Base-by-base conservation (phyloP, 2,113 vertebrate species). In the Corydoras maculifer region DNA sequence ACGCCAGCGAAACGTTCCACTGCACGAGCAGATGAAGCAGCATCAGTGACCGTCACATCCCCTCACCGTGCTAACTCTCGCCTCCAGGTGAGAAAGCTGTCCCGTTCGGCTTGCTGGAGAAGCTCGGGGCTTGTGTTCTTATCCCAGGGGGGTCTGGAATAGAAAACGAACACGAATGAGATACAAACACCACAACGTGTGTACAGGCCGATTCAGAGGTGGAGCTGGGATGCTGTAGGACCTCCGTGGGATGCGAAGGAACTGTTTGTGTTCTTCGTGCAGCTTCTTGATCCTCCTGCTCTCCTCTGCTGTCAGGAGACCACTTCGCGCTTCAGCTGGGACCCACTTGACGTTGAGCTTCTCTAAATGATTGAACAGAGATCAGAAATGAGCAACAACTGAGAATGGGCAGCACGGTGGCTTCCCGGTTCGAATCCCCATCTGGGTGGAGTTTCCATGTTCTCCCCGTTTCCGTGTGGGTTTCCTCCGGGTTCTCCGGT, bases 291-390 rank as follows among this genome's bases (percentile, higher is more conserved):
- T 77, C 6, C 70, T 87, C 59, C 71, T 87, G 54, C 82, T 88
- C 80, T 98, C 95, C 81, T 97, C 92, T 0, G 84, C 75, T 1
- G 93, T 91, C 7, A 93, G 80, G 25, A 98, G 82, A 0, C 93
- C 95, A 0, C 88, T 88, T 83, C 88, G 84, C 49, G 89, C 87
- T 82, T 92, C 93, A 4, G 91, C 87, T 51, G 86, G 88, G 29
- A 98, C 91, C 58, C 98, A 93, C 84, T 81, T 92, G 58, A 97
- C 88, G 76, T 99, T 98, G 68, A 97, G 87, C 61, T 95, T 98
- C 82, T 99, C 97, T 99, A 43, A 25, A 59, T 80, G 58, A 67
- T 43, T 43, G 7, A 43, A 12, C n/a, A 51, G 8, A 12, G 15
- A 63, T 15, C n/a, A 51, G 8, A 12, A 25, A 63, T 15, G 25